These are phyloP conservation scores for Brachionus paranguensis DNA, from an alignment of 1,140 invertebrate species.

Conservation along the genomic window DNA sequence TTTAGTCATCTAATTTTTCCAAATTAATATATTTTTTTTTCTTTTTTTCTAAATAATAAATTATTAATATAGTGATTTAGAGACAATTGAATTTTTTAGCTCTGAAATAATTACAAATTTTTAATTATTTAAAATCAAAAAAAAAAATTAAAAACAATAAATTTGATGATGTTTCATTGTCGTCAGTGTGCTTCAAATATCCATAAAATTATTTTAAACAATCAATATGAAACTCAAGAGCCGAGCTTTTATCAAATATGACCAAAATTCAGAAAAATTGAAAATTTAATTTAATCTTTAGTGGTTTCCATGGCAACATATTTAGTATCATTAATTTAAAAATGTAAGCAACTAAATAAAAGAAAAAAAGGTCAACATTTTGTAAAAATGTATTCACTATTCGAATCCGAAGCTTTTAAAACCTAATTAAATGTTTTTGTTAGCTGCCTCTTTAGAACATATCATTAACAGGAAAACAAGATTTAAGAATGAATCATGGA, in stretches of 20 bases:
- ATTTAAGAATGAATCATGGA: background rate
- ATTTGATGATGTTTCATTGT: background rate
- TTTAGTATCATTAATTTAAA: background rate
- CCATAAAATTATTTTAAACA: background rate
- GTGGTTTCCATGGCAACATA: background rate
- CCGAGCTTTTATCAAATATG: background rate
- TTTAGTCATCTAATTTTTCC: background rate
- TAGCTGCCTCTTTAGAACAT: background rate
- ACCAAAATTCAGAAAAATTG: background rate
- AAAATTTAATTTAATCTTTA: background rate
- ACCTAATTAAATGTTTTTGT: background rate
- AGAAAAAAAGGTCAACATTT: slow-evolving; percentile 7
- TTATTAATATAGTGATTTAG: background rate
- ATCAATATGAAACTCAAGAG: background rate
- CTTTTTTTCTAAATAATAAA: background rate
- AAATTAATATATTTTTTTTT: background rate
- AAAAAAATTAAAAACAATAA: background rate
- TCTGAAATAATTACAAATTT: background rate
- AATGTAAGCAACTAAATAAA: slow-evolving; percentile 2
- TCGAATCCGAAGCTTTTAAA: background rate
- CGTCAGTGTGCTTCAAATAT: background rate
- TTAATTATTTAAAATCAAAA: background rate
- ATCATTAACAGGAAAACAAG: background rate
- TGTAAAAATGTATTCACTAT: background rate
- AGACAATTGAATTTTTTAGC: background rate